These are phyloP conservation scores for Sandelia bainsii DNA, from an alignment of 2,797 vertebrate species.

Conservation along the genomic window DNA sequence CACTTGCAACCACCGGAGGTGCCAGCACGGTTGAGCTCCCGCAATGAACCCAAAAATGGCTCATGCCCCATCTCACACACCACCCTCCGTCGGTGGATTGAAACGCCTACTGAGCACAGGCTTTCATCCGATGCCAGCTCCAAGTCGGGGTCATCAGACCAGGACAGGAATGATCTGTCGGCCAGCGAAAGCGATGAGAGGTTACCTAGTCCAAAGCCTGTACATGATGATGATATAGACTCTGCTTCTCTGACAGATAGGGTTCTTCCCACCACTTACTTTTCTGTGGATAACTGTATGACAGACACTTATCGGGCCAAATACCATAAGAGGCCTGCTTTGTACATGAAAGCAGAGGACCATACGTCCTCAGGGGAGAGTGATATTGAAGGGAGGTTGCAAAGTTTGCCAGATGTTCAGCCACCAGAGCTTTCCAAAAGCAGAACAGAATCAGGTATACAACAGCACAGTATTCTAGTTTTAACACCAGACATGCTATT, in stretches of 20 bases:
- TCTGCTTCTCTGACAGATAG: conserved; percentile 70
- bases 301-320: conserved; percentile 96
- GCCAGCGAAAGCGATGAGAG: conserved; percentile 83
- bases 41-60: conserved; percentile 60
- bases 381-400: conserved; percentile 74
- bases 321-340: conserved; percentile 90
- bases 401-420: conserved; percentile 68
- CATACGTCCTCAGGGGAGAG: conserved; percentile 82
- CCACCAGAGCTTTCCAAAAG: conserved; percentile 69
- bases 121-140: conserved; percentile 82
- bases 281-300: conserved; percentile 97
- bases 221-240: conserved; percentile 41
- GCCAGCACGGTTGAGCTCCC: conserved; percentile 47
- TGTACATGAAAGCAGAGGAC: conserved; percentile 80
- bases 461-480: neutral
- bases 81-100: conserved; percentile 69
- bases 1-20: conserved; percentile 61
- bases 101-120: conserved; percentile 70
- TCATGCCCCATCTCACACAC: conserved; percentile 51
- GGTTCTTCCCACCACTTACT: conserved; percentile 91
- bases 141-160: conserved; percentile 83
- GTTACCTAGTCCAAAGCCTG: conserved; percentile 63
- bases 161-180: conserved; percentile 83
- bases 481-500: neutral
- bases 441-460: conserved; percentile 81